Evolutionary conservation across 2,797 vertebrate species (phyloP), one percentile per base, ranked within the genome.

Genomic region (Remorina albescens): DNA sequence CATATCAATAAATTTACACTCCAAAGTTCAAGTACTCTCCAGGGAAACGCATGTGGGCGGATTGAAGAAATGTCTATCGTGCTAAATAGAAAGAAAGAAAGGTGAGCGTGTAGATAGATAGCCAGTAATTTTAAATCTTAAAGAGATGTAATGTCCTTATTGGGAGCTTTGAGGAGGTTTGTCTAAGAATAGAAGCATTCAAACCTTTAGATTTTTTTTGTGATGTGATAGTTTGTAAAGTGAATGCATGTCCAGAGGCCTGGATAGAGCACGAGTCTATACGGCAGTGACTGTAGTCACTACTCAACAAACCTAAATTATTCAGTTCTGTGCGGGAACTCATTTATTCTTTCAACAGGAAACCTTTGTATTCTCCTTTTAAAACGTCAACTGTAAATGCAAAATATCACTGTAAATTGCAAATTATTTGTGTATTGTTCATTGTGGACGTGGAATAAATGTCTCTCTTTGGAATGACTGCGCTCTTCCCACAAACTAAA

Each of bases 271-370:
- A 39, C 58, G 67, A 65, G 63, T 39, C 64, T 39, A 54, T 30
- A 71, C 44, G 72, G 68, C 63, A 67, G 47, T 56, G 39, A 68
- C 44, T 74, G 51, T 86, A 84, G 76, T 79, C n/a, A n/a, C n/a
- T n/a, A n/a, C n/a, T n/a, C n/a, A 83, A 76, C 86, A 84, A 89
- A 89, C 69, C 81, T 91, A 90, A 91, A 89, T 92, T 91, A 92
- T 91, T 89, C 67, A 34, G 65, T 86, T 84, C 53, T 83, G 57
- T 74, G 57, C 70, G 75, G 46, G 68, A 88, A 81, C 77, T 72
- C 28, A 77, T 86, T 83, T 77, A 84, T 53, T 81, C 74, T 61
- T 66, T 67, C 36, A 73, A 67, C 54, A 59, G 63, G 80, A 80
- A 76, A 34, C 23, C 50, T 80, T 83, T 78, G 39, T 88, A 72